A percentile compares a stretch with the other conserved stretches of the same genome.
These are phyloP conservation scores for Mirza zaza DNA, from an alignment of 2,113 vertebrate genomes.

Conservation along the genomic window DNA sequence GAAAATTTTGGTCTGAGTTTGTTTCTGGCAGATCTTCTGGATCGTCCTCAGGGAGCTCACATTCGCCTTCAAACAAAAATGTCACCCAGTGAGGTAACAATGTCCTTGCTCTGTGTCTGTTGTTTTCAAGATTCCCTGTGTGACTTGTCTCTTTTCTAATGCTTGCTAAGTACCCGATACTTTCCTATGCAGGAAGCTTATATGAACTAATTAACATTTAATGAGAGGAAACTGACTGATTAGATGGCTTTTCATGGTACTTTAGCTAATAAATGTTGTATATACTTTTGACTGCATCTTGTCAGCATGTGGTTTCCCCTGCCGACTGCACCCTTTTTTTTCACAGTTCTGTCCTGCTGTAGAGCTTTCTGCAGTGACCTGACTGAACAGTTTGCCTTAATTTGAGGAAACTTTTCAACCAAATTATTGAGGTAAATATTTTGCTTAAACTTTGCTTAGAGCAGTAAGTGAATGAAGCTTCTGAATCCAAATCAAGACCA, in stretches of 20 bases:
- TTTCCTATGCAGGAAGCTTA: slow-evolving; percentile 90
- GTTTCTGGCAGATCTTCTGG: slow-evolving; percentile 65
- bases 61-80: slow-evolving; percentile 64
- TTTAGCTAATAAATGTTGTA: slow-evolving; percentile 89
- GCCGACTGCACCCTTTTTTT: neutral
- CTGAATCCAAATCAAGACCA: slow-evolving; percentile 58
- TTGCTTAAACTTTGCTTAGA: slow-evolving; percentile 67
- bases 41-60: slow-evolving; percentile 66
- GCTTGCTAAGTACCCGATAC: slow-evolving; percentile 88
- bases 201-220: slow-evolving; percentile 92
- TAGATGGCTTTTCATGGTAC: slow-evolving; percentile 90
- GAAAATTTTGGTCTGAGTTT: slow-evolving; percentile 55
- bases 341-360: slow-evolving; percentile 25
- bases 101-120: slow-evolving; percentile 30
- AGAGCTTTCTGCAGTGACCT: slow-evolving; percentile 59
- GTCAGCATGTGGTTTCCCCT: slow-evolving; percentile 52
- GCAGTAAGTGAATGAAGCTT: slow-evolving; percentile 65
- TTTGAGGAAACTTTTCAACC: slow-evolving; percentile 71
- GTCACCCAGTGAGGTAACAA: slow-evolving; percentile 50
- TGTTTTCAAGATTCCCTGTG: slow-evolving; percentile 76
- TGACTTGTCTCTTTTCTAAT: slow-evolving; percentile 87
- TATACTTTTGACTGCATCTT: slow-evolving; percentile 76
- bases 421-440: slow-evolving; percentile 74
- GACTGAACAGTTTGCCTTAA: slow-evolving; percentile 71
- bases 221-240: slow-evolving; percentile 92